phyloP scores from a whole-genome alignment of 2,797 vertebrate species.

The Erethizon dorsatum region DNA sequence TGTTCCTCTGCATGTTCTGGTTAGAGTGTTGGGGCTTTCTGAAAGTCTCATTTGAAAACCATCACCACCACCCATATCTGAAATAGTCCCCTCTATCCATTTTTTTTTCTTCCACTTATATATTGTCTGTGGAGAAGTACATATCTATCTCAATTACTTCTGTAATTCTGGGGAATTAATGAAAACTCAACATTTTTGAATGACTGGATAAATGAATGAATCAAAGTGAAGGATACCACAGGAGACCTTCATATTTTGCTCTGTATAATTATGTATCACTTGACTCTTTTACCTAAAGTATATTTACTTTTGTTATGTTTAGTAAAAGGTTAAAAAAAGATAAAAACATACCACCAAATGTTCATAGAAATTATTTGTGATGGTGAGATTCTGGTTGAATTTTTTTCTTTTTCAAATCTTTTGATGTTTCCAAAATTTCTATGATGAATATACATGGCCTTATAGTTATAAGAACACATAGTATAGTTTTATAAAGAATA shows the following conservation, averaged over 20 bases:
- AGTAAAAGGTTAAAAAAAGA: background rate
- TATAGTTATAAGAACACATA: background rate
- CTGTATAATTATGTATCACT: background rate
- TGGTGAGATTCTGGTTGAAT: background rate
- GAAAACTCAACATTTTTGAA: slow-evolving; percentile 28
- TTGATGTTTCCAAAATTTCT: background rate
- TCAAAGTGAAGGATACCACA: background rate
- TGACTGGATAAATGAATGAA: background rate
- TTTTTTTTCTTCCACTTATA: background rate
- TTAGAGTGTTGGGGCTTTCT: background rate
- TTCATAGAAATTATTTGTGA: background rate
- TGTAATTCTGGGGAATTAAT: too few relatives aligned
- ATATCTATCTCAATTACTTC: background rate
- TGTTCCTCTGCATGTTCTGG: background rate
- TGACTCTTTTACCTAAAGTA: background rate
- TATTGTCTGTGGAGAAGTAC: background rate
- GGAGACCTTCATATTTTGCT: background rate
- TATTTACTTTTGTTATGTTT: background rate
- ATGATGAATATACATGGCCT: background rate
- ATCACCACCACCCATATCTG: background rate
- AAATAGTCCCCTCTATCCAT: background rate
- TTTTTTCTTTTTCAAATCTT: background rate
- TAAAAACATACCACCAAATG: background rate
- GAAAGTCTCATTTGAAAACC: background rate
- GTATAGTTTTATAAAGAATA: background rate